Base-by-base conservation (phyloP, 2,888 invertebrate genomes). In the Conus canariensis region DNA sequence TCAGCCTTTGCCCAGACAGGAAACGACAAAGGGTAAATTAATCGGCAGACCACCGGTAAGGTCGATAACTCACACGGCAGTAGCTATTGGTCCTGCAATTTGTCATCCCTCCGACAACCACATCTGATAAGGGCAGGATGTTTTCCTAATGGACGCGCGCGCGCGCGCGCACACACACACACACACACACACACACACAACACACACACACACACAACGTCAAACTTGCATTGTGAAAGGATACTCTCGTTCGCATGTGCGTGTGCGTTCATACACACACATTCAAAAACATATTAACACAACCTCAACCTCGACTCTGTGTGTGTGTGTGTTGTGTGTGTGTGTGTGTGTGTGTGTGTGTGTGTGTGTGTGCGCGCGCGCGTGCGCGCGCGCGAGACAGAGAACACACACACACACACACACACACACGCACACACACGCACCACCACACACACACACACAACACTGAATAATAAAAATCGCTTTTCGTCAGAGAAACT, bases 341-440 rank as follows among this genome's bases (percentile, higher is more conserved):
- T 45, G 45, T 45, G 45, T 45, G 45, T 45, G 45, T 45, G 45
- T 45, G 45, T 45, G 45, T 1, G 45, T 1, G 45, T 45, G 45
- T 45, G 45, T 30, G 45, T 1, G 45, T 45, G 45, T 45, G 45
- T 45, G 45, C 4, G 45, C 4, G 45, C 2, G 45, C 4, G 45
- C 30, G 45, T 45, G 2, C 3, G 45, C 3, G 45, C 45, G 45
- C 0, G 16, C 16, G 1, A 64, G 1, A 64, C 60, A 64, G 1
- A 64, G 6, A 5, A 74, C 70, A 74, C 70, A 74, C 70, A 74
- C 70, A 74, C 70, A 74, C 70, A 74, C 70, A 74, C 70, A 74
- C 70, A 74, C 77, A 77, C 77, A 77, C 77, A 77, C 77, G 30
- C 77, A 77, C 77, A 77, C 77, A 77, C 77, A 77, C 77, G 6